Conservation (phyloP, 2,113 vertebrate species). For the Clupea harengus region DNA sequence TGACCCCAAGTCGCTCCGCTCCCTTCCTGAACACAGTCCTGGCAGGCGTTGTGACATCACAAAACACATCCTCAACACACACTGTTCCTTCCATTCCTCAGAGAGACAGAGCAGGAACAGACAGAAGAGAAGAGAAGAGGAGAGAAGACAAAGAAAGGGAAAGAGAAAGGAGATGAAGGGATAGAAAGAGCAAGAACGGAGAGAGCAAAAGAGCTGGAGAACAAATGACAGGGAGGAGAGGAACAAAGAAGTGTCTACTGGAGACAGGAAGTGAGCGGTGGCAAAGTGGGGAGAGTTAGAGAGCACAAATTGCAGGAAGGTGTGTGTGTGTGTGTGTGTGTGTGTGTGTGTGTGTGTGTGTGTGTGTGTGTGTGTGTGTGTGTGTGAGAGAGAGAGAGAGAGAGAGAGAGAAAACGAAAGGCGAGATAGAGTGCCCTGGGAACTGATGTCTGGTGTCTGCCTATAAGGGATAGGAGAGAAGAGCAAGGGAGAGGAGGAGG, state of each 20-base stretch:
- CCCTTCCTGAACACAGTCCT: slow-evolving; percentile 38
- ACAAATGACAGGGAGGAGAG: background rate
- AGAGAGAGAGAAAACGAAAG: background rate
- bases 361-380: no score
- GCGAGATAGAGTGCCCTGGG: background rate
- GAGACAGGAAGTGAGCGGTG: background rate
- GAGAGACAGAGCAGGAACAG: slow-evolving; percentile 22
- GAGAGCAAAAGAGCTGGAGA: background rate
- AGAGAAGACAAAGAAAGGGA: background rate
- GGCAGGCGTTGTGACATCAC: slow-evolving; percentile 31
- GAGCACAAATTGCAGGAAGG: background rate
- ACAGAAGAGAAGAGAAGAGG: background rate
- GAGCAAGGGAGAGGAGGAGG: background rate
- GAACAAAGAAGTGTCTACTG: background rate
- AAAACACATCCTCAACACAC: slow-evolving; percentile 45
- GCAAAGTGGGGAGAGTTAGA: background rate
- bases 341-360: background rate
- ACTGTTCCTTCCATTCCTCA: slow-evolving; percentile 45
- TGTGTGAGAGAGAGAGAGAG: background rate
- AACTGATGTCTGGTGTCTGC: background rate
- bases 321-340: background rate
- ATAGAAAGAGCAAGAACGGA: background rate
- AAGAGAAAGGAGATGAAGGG: background rate
- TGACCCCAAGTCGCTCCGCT: slow-evolving; percentile 32
- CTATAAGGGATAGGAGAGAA: background rate